Base-by-base conservation (phyloP, 2,888 invertebrate species). In the Ectemnius lituratus region DNA sequence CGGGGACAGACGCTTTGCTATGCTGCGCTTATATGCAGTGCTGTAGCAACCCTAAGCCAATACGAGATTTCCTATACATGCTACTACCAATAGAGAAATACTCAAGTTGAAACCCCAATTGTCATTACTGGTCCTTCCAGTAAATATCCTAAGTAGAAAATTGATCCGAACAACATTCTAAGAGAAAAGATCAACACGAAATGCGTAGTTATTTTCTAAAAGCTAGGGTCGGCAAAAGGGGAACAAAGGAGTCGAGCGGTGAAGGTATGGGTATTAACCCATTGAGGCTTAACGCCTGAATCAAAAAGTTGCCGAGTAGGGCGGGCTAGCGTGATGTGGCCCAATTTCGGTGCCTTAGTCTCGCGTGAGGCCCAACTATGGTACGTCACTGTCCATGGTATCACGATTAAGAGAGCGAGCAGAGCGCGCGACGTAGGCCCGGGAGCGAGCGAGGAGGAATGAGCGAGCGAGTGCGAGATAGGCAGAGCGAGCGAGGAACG, bases 341-440 rank as follows among this genome's bases (percentile, higher is more conserved):
- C 45, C 60, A 75, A 71, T 75, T 69, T 77, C 20, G 59, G 4
- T 52, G 20, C 13, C 37, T n/a, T n/a, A 4, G 28, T 45, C 62
- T 47, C 18, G 56, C 27, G 28, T 28, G 62, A 49, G 62, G 70
- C 18, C 67, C 52, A 8, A 23, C 5, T 46, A 37, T 20, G 71
- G 71, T 83, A 84, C 84, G 81, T 79, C 80, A 82, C 84, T 84
- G 86, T 66, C 77, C 69, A 72, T 74, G 80, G 80, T 82, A 85
- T 85, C 86, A 78, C 85, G 84, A 87, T 85, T 81, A 81, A 84
- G 76, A 76, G 83, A 87, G 84, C 71, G 85, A 84, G 75, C 78
- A 82, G 79, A 69, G 72, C 66, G 80, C 70, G 72, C 67, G 80
- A 73, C 78, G 67, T 37, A 37, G 73, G 73, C 60, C 62, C 64